Evolutionary conservation across 2,797 vertebrate species (phyloP).

Genomic region (Rhinoraja longicauda): DNA sequence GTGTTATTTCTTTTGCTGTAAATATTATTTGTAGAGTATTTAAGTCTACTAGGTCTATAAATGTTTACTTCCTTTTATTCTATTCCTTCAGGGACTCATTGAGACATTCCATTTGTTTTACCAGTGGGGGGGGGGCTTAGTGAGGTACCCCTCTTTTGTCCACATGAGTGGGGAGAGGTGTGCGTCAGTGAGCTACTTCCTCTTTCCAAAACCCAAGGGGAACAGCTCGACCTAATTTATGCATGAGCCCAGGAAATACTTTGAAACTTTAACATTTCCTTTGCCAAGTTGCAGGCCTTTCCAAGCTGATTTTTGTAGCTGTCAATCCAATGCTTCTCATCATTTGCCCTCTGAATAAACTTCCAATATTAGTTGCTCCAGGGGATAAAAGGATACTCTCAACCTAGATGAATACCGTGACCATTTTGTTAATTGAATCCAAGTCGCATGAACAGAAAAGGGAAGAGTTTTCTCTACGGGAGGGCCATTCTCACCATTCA

Average conservation of each 20-base stretch:
- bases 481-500: neutral
- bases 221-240: no score
- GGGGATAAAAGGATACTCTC: neutral
- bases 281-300: neutral
- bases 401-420: neutral
- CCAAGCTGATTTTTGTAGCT: no score
- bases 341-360: neutral
- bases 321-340: neutral
- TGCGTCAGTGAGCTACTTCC: no score
- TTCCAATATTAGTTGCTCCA: neutral
- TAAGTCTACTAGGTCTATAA: no score
- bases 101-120: neutral
- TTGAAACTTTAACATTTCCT: neutral
- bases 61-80: neutral
- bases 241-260: neutral
- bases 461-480: neutral
- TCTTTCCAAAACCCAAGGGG: no score
- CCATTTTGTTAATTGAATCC: slow-evolving; percentile 19
- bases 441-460: neutral
- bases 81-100: neutral
- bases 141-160: neutral
- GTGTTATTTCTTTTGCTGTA: no score
- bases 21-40: no score
- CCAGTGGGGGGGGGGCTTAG: neutral
- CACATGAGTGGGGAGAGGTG: no score